These are phyloP conservation scores for Percina caprodes DNA, from an alignment of 2,113 vertebrate genomes.

Conservation along the genomic window DNA sequence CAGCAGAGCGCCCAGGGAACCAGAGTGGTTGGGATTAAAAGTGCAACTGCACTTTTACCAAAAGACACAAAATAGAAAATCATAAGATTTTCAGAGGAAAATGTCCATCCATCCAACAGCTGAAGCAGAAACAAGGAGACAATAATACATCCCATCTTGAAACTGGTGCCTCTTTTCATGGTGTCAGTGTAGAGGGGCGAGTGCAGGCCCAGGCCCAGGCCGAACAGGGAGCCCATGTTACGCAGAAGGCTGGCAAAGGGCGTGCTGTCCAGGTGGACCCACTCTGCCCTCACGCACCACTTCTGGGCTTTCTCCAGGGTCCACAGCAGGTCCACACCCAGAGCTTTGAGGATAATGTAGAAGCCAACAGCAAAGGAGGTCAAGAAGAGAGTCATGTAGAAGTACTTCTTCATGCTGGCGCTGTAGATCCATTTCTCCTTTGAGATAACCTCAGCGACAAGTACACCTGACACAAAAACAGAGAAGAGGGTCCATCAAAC, in stretches of 20 bases:
- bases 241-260: slow-evolving; percentile 96
- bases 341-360: slow-evolving; percentile 88
- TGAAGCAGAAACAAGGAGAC: slow-evolving; percentile 87
- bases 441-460: slow-evolving; percentile 88
- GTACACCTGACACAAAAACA: slow-evolving; percentile 84
- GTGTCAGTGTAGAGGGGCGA: slow-evolving; percentile 88
- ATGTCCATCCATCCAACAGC: slow-evolving; percentile 88
- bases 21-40: slow-evolving; percentile 83
- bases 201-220: slow-evolving; percentile 94
- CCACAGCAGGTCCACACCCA: slow-evolving; percentile 95
- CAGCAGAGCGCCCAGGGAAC: slow-evolving; percentile 68
- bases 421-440: slow-evolving; percentile 87
- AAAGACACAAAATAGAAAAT: slow-evolving; percentile 93
- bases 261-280: slow-evolving; percentile 93
- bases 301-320: slow-evolving; percentile 91
- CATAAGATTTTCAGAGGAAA: slow-evolving; percentile 84
- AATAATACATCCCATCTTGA: slow-evolving; percentile 81
- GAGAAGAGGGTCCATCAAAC: not conserved
- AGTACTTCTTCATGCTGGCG: slow-evolving; percentile 88
- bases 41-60: slow-evolving; percentile 87
- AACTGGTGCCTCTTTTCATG: slow-evolving; percentile 68
- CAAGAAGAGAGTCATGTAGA: slow-evolving; percentile 88
- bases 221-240: slow-evolving; percentile 94
- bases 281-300: slow-evolving; percentile 90
- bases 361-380: slow-evolving; percentile 92